phyloP scores from a whole-genome alignment of 2,113 vertebrate species.

The Formicarius rufipectus region DNA sequence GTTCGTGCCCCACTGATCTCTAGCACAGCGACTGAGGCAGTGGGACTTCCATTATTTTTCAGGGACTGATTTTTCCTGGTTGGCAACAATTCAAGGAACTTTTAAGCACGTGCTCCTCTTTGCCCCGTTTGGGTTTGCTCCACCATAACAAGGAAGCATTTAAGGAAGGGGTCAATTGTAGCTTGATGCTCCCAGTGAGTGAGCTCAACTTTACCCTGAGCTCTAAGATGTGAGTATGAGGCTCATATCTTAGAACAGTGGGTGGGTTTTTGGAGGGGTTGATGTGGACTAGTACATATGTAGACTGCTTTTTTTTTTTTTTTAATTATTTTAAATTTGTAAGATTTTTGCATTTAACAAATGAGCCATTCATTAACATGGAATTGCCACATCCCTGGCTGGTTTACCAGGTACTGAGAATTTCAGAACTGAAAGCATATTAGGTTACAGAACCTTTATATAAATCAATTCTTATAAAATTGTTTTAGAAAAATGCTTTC shows the following conservation, averaged over 20 bases:
- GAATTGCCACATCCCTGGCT: background rate
- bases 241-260: background rate
- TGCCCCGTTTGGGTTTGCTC: background rate
- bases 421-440: background rate
- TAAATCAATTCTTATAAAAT: background rate
- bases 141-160: background rate
- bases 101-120: background rate
- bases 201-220: background rate
- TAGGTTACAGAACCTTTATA: background rate
- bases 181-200: too few species aligned
- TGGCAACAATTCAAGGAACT: background rate
- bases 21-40: background rate
- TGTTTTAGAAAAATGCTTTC: background rate
- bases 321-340: background rate
- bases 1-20: rapidly evolving
- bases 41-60: background rate
- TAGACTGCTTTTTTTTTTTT: rapidly evolving
- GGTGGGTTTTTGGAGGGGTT: background rate
- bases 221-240: background rate
- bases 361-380: background rate
- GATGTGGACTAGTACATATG: background rate
- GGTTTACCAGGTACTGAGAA: background rate
- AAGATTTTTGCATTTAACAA: background rate
- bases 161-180: background rate
- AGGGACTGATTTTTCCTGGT: background rate